phyloP scores from a whole-genome alignment of 1,140 invertebrate genomes.

The Drosophila navojoa region DNA sequence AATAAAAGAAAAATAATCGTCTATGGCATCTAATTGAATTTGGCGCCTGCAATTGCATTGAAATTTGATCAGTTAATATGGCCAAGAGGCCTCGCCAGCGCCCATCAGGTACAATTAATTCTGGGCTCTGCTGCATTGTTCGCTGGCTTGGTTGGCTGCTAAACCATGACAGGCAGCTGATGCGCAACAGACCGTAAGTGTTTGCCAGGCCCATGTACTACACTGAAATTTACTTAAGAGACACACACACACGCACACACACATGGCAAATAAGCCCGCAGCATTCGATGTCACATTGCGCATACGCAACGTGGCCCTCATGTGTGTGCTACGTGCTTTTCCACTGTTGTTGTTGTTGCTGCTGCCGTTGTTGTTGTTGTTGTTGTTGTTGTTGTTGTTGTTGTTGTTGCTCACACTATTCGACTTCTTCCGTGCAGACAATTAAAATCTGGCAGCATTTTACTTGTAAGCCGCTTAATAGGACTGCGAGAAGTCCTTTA shows the following conservation, averaged over 20 bases:
- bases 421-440: constrained; percentile 50
- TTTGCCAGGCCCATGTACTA: constrained; percentile 43
- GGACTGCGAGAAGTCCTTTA: constrained; percentile 41
- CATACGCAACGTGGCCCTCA: constrained; percentile 46
- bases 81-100: not conserved
- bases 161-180: constrained; percentile 56
- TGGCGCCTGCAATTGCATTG: constrained; percentile 4
- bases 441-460: constrained; percentile 72
- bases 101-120: constrained; percentile 38
- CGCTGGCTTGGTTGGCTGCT: constrained; percentile 41
- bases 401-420: constrained; percentile 4
- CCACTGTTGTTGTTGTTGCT: constrained; percentile 5
- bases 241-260: constrained; percentile 20
- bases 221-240: constrained; percentile 55
- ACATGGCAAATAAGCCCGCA: constrained; percentile 37
- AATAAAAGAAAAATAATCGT: constrained; percentile 8
- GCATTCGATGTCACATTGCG: constrained; percentile 41
- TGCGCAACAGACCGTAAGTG: constrained; percentile 54
- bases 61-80: constrained; percentile 1
- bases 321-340: constrained; percentile 13
- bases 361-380: constrained; percentile 6
- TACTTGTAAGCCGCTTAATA: constrained; percentile 68
- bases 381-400: constrained; percentile 17
- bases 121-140: constrained; percentile 33
- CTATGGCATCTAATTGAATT: constrained; percentile 12